phyloP scores from a whole-genome alignment of 2,797 vertebrate species.

The Momotus momota region DNA sequence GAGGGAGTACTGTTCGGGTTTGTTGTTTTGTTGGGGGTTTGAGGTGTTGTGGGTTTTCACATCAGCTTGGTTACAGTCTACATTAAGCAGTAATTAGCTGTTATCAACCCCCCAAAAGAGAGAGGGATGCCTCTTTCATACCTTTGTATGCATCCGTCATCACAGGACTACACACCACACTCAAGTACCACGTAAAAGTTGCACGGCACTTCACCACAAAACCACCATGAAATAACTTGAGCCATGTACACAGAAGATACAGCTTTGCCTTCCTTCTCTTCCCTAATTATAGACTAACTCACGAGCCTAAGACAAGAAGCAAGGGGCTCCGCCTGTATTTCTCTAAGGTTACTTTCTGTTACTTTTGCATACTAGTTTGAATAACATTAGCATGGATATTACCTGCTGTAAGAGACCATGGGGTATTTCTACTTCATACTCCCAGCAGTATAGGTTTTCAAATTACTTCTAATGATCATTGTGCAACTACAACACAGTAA shows the following conservation, averaged over 20 bases:
- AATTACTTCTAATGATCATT: constrained; percentile 32
- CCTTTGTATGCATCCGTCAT: background rate
- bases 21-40: background rate
- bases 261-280: background rate
- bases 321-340: background rate
- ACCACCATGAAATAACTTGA: background rate
- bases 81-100: background rate
- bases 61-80: background rate
- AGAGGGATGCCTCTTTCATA: background rate
- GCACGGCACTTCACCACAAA: background rate
- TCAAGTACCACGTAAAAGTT: fast-evolving
- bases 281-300: background rate
- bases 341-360: background rate
- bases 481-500: background rate
- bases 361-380: background rate
- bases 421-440: background rate
- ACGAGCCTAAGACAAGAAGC: background rate
- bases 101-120: background rate
- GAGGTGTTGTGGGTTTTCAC: background rate
- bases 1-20: fast-evolving
- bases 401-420: background rate
- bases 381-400: background rate
- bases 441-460: background rate
- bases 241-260: background rate
- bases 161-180: fast-evolving